Evolutionary conservation across 2,113 vertebrate genomes (phyloP), one percentile per base, ranked within the genome.

Genomic region (Pristiophorus japonicus): DNA sequence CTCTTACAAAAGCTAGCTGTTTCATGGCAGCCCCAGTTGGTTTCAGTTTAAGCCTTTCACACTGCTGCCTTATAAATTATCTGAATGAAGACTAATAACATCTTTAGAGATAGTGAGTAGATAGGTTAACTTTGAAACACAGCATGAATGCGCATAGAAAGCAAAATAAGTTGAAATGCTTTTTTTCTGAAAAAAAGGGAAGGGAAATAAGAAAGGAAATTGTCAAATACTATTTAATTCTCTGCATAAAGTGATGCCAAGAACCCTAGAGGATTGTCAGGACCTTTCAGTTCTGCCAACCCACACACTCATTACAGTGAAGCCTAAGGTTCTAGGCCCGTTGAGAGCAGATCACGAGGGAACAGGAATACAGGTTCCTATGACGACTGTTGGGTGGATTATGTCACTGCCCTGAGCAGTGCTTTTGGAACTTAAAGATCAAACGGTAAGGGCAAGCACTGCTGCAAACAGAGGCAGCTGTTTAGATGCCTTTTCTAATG

Each of bases 401-500:
- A 51, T 94, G 66, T 70, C 65, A 30, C 65, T 94, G 93, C 93
- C 93, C 93, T 70, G 93, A 51, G 93, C 93, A 18, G 11, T 70
- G 93, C 65, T 94, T 73, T 94, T 94, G 93, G 93, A 94, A 94
- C 65, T 70, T 70, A 94, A 51, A 94, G 66, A 70, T 94, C 93
- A 94, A 94, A 94, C 66, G 66, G 66, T 34, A 18, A 94, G 93
- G 93, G 93, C 93, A 94, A 73, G 5, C 5, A 24, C 34, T 63
- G 34, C 88, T 92, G 59, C 34, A 38, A 92, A 92, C 88, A 92
- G n/a, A 70, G 93, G 45, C 93, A 70, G 93, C 93, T 94, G 93
- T 67, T 94, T 45, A 94, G 65, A 70, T 67, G 93, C 66, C 93
- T 70, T 47, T 73, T 51, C 66, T 94, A 94, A 94, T 94, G 65